These are phyloP conservation scores for Conchocele bisecta DNA, from an alignment of 2,888 invertebrate species.

Conservation along the genomic window DNA sequence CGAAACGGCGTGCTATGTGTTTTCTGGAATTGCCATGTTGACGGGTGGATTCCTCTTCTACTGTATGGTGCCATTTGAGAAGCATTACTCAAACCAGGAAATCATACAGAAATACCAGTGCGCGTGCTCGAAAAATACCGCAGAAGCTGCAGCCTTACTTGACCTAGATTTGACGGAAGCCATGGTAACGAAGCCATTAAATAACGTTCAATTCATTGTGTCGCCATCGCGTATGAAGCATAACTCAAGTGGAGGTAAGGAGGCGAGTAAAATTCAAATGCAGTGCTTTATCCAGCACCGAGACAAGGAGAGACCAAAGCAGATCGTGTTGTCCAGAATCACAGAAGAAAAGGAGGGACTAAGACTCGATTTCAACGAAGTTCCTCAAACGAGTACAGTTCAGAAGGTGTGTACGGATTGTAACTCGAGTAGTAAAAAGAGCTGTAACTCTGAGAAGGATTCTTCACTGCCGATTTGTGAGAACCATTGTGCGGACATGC, in stretches of 20 bases:
- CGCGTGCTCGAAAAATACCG: slow-evolving; percentile 70
- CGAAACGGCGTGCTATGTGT: slow-evolving; percentile 73
- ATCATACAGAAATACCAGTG: slow-evolving; percentile 76
- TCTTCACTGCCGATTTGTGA: slow-evolving; percentile 47
- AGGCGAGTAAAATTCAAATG: slow-evolving; percentile 71
- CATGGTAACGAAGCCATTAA: slow-evolving; percentile 70
- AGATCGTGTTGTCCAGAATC: slow-evolving; percentile 75
- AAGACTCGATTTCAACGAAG: slow-evolving; percentile 69
- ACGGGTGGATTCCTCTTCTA: slow-evolving; percentile 75
- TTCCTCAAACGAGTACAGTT: slow-evolving; percentile 50
- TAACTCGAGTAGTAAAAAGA: slow-evolving; percentile 38
- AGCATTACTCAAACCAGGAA: slow-evolving; percentile 77
- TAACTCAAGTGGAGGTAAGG: slow-evolving; percentile 55
- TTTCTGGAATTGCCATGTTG: slow-evolving; percentile 75
- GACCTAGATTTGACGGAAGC: slow-evolving; percentile 77
- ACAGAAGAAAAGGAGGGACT: slow-evolving; percentile 75
- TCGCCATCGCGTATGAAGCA: slow-evolving; percentile 69
- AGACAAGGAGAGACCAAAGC: slow-evolving; percentile 73
- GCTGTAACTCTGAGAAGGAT: slow-evolving; percentile 55
- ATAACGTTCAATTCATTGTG: slow-evolving; percentile 72
- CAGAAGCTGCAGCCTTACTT: slow-evolving; percentile 76
- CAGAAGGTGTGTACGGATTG: slow-evolving; percentile 47
- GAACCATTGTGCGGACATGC: slow-evolving; percentile 59
- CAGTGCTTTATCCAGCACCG: slow-evolving; percentile 75
- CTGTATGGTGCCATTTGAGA: slow-evolving; percentile 76